phyloP scores from a whole-genome alignment of 2,797 vertebrate genomes.

The Champsocephalus gunnari region DNA sequence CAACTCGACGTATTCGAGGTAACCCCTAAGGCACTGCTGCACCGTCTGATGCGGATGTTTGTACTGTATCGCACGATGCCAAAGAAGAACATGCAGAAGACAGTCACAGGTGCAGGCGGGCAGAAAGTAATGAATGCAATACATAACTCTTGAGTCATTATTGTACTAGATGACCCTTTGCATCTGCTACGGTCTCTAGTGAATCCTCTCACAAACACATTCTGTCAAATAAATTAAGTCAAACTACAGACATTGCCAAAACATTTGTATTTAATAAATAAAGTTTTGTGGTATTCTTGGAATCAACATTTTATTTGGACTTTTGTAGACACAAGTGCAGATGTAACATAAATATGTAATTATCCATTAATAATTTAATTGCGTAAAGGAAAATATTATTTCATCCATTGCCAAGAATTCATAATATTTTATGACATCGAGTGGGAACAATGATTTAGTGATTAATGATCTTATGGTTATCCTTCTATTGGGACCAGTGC shows the following conservation, averaged over 20 bases:
- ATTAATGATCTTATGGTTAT: background rate
- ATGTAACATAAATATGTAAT: too few species aligned
- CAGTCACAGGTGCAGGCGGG: background rate
- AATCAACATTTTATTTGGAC: background rate
- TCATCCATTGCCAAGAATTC: background rate
- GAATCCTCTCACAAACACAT: background rate
- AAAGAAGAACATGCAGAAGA: background rate
- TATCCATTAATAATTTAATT: too few species aligned
- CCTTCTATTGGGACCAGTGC: background rate
- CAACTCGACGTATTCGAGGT: background rate
- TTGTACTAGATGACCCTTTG: background rate
- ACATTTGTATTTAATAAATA: constrained; percentile 11
- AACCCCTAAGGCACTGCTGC: background rate
- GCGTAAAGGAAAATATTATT: too few species aligned
- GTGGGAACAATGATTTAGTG: background rate
- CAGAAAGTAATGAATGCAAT: background rate
- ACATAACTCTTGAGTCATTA: background rate
- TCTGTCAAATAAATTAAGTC: constrained; percentile 16
- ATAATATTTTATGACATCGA: background rate
- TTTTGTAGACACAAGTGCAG: too few species aligned
- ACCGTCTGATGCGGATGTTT: constrained; percentile 11
- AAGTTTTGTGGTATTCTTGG: constrained; percentile 4
- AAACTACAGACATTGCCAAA: constrained; percentile 16
- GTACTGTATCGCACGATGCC: background rate
- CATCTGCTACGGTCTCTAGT: background rate